Conservation (phyloP, 2,113 vertebrate species). For the Mustela lutreola region DNA sequence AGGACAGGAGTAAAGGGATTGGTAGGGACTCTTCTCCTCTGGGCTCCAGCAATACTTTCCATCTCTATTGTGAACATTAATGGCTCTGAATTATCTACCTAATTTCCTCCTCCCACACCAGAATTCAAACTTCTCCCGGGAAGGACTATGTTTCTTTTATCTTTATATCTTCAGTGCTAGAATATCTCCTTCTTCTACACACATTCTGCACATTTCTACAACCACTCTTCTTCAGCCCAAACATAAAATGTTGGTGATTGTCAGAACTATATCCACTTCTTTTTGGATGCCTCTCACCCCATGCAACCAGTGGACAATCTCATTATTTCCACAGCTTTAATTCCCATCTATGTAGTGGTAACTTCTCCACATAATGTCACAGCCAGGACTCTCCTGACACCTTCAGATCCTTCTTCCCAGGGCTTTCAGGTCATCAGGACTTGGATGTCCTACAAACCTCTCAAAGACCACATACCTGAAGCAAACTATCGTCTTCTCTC, state of each 20-base stretch:
- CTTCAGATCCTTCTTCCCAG: background rate
- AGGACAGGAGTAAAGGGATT: background rate
- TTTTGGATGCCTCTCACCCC: background rate
- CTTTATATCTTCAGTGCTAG: background rate
- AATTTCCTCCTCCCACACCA: background rate
- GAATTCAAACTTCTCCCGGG: constrained; percentile 7
- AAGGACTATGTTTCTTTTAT: background rate
- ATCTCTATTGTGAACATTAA: background rate
- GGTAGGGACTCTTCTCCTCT: background rate
- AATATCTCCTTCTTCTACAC: background rate
- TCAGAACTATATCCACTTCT: background rate
- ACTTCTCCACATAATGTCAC: background rate
- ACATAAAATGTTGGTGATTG: background rate
- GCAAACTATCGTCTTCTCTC: background rate
- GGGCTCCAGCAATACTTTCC: background rate
- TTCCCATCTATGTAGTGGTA: background rate
- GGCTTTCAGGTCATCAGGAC: background rate
- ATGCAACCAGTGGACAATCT: background rate
- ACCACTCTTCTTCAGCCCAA: background rate
- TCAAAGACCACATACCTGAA: background rate
- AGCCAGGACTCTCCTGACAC: background rate
- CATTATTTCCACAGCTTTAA: background rate
- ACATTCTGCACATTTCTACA: background rate
- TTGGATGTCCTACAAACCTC: background rate
- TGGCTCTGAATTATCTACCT: background rate